A percentile compares a stretch with the other conserved stretches of the same genome.
Conservation (phyloP, 2,797 vertebrate genomes). For the Bradypus variegatus region DNA sequence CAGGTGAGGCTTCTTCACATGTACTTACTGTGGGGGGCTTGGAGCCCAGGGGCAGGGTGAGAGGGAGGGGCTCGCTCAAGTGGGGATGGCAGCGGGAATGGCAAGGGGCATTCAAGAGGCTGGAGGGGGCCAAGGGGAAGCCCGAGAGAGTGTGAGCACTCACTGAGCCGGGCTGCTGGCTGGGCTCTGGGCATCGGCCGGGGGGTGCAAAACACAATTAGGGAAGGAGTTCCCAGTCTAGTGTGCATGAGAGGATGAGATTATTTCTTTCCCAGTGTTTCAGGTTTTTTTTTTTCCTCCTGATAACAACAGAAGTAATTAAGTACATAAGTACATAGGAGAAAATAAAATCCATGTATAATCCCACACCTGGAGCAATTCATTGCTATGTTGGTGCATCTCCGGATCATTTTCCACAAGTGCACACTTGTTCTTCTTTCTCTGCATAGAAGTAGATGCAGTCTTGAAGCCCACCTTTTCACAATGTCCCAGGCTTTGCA, state of each 20-base stretch:
- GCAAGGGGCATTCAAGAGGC: neutral
- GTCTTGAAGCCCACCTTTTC: too few species aligned
- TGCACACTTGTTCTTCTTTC: neutral
- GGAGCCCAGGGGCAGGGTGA: neutral
- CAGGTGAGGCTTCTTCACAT: too few species aligned
- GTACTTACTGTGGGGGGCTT: too few species aligned
- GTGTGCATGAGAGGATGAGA: neutral
- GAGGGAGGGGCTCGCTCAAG: neutral
- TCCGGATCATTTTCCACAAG: neutral
- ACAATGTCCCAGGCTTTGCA: neutral
- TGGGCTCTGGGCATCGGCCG: neutral
- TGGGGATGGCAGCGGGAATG: neutral
- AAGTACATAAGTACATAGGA: neutral
- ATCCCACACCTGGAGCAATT: neutral
- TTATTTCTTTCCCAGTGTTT: neutral
- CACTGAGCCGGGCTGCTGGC: too few species aligned
- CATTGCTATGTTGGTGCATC: neutral
- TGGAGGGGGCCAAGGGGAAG: neutral
- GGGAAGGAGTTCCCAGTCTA: neutral
- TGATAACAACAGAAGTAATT: neutral
- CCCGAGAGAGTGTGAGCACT: neutral
- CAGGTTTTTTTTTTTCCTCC: neutral
- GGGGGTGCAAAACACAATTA: neutral
- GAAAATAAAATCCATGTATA: neutral
- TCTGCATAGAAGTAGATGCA: neutral